Base-by-base conservation (phyloP, 2,888 invertebrate species). In the Limnephilus auricula region DNA sequence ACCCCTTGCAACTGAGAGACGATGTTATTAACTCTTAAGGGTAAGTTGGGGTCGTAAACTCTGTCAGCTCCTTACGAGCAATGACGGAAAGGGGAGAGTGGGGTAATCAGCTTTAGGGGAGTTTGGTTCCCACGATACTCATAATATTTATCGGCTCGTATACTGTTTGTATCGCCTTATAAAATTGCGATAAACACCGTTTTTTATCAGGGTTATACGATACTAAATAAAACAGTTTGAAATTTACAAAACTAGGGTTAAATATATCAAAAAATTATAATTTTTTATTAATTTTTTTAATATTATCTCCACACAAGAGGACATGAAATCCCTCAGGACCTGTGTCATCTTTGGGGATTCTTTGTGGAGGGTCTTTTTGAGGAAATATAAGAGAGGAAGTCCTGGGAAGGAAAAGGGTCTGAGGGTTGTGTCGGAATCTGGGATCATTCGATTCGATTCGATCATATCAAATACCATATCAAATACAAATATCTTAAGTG, bases 31-130 rank as follows among this genome's bases (percentile, higher is more conserved):
- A 65, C 65, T 65, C 65, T n/a, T 65, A 65, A n/a, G 65, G 65
- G 65, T 65, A 65, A 65, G 65, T 65, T 15, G 80, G 34, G 15
- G 82, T 37, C 34, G 82, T 82, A 82, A 82, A 82, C 82, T 32
- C 34, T 82, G 82, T n/a, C 82, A 37, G 34, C 82, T 82, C 82
- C 82, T 82, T 82, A 34, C 82, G 82, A 82, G 82, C 34, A 18
- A 82, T 82, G 82, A 82, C 13, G 82, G 82, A 82, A 82, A 31
- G 82, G 50, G 50, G 50, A 65, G 6, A 65, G 25, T 9, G 37
- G 18, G 9, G 34, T 82, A 82, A 82, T 34, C 82, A 82, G 82
- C 25, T 82, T 82, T 34, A 18, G 82, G 82, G 31, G 82, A 82
- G 37, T 82, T 82, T 25, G 82, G 82, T 82, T 82, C 82, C 32